phyloP scores from a whole-genome alignment of 2,113 vertebrate genomes.

The Tretioscincus oriximinensis region DNA sequence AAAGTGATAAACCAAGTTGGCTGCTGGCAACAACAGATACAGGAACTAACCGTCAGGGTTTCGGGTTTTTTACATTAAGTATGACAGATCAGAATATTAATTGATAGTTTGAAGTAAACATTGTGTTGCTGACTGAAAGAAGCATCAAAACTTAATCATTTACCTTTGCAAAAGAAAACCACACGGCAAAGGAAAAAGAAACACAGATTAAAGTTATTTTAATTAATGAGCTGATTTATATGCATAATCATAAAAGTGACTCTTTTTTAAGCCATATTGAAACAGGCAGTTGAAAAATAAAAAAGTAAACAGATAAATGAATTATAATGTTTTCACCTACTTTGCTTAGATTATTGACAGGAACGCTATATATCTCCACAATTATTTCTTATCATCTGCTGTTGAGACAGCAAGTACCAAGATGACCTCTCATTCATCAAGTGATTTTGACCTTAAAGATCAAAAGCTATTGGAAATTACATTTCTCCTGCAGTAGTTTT shows the following conservation, averaged over 20 bases:
- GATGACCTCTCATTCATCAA: slow-evolving; percentile 58
- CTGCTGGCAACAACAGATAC: slow-evolving; percentile 50
- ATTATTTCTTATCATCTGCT: slow-evolving; percentile 42
- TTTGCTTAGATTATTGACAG: slow-evolving; percentile 6
- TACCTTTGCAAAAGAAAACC: slow-evolving; percentile 45
- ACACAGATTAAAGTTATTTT: slow-evolving; percentile 68
- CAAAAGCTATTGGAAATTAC: slow-evolving; percentile 67
- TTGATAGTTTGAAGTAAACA: slow-evolving; percentile 77
- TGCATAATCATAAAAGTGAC: slow-evolving; percentile 40
- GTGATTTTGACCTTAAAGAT: slow-evolving; percentile 67
- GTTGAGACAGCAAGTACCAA: slow-evolving; percentile 35
- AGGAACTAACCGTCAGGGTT: slow-evolving; percentile 46
- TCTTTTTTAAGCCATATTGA: slow-evolving; percentile 45
- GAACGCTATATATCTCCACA: slow-evolving; percentile 58
- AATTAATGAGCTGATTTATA: slow-evolving; percentile 21
- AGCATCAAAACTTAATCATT: slow-evolving; percentile 71
- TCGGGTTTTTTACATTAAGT: slow-evolving; percentile 77
- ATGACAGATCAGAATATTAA: slow-evolving; percentile 80
- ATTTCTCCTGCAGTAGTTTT: slow-evolving; percentile 35
- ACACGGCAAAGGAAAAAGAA: slow-evolving; percentile 55
- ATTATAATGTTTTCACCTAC: slow-evolving; percentile 20
- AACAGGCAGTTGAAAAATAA: slow-evolving; percentile 27
- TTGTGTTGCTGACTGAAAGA: slow-evolving; percentile 73
- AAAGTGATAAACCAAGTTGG: slow-evolving; percentile 68
- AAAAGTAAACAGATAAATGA: slow-evolving; percentile 39